Conservation (phyloP, 2,113 vertebrate species). For the Gopherus evgoodei region DNA sequence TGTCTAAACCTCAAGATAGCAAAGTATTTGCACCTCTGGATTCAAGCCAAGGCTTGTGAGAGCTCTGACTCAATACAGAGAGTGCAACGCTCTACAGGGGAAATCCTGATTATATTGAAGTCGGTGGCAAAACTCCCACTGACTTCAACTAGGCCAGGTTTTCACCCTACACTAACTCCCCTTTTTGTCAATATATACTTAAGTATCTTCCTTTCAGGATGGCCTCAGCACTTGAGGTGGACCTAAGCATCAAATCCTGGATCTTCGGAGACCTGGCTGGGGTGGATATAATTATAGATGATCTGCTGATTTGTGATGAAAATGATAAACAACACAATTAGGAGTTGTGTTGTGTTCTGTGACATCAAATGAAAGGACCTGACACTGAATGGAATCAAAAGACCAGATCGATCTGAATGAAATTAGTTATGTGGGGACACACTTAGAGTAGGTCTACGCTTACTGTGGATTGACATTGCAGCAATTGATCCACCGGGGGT, state of each 20-base stretch:
- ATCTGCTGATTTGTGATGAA: constrained; percentile 28
- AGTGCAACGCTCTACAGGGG: background rate
- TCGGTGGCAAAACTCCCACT: background rate
- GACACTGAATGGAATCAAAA: constrained; percentile 25
- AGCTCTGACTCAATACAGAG: background rate
- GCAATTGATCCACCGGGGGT: too few relatives aligned
- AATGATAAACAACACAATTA: background rate
- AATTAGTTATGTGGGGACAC: constrained; percentile 36
- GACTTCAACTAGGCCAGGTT: background rate
- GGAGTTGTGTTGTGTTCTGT: background rate
- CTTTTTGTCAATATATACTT: background rate
- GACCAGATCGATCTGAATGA: background rate
- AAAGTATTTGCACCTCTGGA: background rate
- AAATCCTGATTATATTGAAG: background rate
- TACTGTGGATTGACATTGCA: too few relatives aligned
- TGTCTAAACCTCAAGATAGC: constrained; percentile 1
- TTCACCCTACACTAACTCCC: background rate
- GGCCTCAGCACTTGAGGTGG: constrained; percentile 1
- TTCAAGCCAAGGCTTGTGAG: background rate
- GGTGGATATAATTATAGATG: constrained; percentile 43
- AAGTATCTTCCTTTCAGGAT: background rate
- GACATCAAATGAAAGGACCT: background rate
- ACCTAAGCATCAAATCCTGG: background rate
- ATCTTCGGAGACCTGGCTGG: constrained; percentile 8
- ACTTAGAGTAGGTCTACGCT: background rate